These are phyloP conservation scores for Neuroscelio doddi DNA, from an alignment of 2,888 invertebrate genomes.

Conservation along the genomic window DNA sequence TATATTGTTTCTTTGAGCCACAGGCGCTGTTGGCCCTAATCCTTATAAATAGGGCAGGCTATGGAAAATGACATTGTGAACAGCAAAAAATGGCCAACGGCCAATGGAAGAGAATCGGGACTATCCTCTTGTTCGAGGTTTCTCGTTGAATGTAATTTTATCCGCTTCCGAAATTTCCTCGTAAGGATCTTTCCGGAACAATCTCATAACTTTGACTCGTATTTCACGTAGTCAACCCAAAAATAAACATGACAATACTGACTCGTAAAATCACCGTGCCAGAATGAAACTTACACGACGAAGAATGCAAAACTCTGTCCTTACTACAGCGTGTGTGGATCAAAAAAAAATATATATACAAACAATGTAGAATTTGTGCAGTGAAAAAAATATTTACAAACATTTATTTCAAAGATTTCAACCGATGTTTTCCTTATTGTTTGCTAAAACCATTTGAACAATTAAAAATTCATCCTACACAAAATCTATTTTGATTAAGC, in stretches of 20 bases:
- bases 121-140: slow-evolving; percentile 7
- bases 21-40: slow-evolving; percentile 29
- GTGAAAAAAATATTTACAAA: too few species aligned
- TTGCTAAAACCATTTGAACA: too few species aligned
- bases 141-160: slow-evolving; percentile 7
- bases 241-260: slow-evolving; percentile 39
- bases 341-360: too few species aligned
- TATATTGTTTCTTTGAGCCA: slow-evolving; percentile 27
- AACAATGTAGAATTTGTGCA: too few species aligned
- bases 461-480: too few species aligned
- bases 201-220: slow-evolving; percentile 19
- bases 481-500: too few species aligned
- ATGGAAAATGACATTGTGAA: slow-evolving; percentile 9
- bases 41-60: slow-evolving; percentile 31
- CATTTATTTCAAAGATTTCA: too few species aligned
- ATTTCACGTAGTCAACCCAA: slow-evolving; percentile 11
- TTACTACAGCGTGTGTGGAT: too few species aligned
- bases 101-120: slow-evolving; percentile 12
- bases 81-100: slow-evolving; percentile 12
- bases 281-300: too few species aligned
- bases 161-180: background rate
- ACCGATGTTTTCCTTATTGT: too few species aligned
- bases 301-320: too few species aligned
- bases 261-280: slow-evolving; percentile 18
- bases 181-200: slow-evolving; percentile 7